Evolutionary conservation across 2,113 vertebrate genomes (phyloP).

Genomic region (Pao palembangensis): DNA sequence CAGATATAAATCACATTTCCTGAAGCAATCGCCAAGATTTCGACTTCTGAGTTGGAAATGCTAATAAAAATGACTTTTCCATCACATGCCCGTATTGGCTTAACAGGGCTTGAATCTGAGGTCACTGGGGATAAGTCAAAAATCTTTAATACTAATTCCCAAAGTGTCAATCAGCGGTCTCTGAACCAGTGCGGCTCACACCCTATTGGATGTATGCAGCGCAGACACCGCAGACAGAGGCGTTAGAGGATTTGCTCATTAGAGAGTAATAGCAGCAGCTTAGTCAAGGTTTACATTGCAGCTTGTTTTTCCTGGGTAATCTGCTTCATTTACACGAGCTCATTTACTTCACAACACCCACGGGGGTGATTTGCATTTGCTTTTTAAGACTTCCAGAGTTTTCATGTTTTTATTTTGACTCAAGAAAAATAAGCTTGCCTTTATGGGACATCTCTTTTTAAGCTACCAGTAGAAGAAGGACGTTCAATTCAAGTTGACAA

Average conservation of each 20-base stretch:
- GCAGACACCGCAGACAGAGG: conserved; percentile 5
- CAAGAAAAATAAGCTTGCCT: conserved; percentile 36
- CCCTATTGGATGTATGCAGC: conserved; percentile 18
- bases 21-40: background rate
- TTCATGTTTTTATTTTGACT: conserved; percentile 39
- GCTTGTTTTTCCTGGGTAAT: conserved; percentile 39
- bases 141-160: conserved; percentile 64
- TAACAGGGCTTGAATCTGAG: conserved; percentile 29
- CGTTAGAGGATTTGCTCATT: conserved; percentile 40
- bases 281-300: conserved; percentile 52
- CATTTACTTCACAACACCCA: conserved; percentile 45
- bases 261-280: conserved; percentile 26
- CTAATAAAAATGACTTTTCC: conserved; percentile 26
- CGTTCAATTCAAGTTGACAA: too few species aligned
- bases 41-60: conserved; percentile 32
- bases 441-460: conserved; percentile 32
- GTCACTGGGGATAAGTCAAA: conserved; percentile 49
- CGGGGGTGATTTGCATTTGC: conserved; percentile 41
- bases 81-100: conserved; percentile 17
- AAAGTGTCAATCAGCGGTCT: conserved; percentile 50
- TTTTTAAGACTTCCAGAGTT: conserved; percentile 25
- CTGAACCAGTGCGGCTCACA: conserved; percentile 22
- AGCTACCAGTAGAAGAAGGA: background rate
- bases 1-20: background rate
- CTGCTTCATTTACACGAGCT: conserved; percentile 56